Evolutionary conservation across 2,113 vertebrate species (phyloP), one percentile per base, ranked within the genome.

Genomic region (Syngnathoides biaculeatus): DNA sequence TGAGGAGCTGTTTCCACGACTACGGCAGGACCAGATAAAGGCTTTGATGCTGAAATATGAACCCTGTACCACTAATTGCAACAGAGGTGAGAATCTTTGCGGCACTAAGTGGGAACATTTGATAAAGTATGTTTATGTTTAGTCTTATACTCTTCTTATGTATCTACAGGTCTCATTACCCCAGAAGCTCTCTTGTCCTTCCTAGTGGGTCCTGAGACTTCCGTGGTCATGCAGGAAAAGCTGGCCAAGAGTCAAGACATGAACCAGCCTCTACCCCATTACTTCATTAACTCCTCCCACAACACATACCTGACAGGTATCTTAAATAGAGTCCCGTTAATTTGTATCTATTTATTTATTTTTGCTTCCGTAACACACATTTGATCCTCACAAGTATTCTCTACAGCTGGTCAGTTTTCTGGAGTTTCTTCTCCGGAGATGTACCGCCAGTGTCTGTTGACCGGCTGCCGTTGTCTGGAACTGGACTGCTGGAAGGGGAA

Each of bases 401-500:
- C 26, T 17, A 15, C 88, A 99, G 97, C 95, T 0, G 96, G 97
- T 43, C 97, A 99, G 91, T 97, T 99, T 80, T 97, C 96, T 0
- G 97, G 97, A 0, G 85, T 93, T 6, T 98, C 97, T 0, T 98
- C 97, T 26, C 94, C 97, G 0, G 97, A 99, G 84, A 99, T 99
- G 97, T 98, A 98, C 70, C 94, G 97, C 1, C 97, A 99, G 91
- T 91, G 93, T 3, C 93, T 99, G 85, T 93, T 99, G 71, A 86
- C 95, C 0, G 95, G 97, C 78, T 98, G 97, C 77, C 95, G 97
- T 40, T 99, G 97, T 1, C 92, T 98, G 82, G 97, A 99, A 88
- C 91, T 99, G 65, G 97, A 98, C 72, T 99, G 97, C 89, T 98
- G 97, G 96, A 99, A 98, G 81, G 97, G 97, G 8, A 95, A 96